phyloP scores from a whole-genome alignment of 2,113 vertebrate species.

The Excalfactoria chinensis region DNA sequence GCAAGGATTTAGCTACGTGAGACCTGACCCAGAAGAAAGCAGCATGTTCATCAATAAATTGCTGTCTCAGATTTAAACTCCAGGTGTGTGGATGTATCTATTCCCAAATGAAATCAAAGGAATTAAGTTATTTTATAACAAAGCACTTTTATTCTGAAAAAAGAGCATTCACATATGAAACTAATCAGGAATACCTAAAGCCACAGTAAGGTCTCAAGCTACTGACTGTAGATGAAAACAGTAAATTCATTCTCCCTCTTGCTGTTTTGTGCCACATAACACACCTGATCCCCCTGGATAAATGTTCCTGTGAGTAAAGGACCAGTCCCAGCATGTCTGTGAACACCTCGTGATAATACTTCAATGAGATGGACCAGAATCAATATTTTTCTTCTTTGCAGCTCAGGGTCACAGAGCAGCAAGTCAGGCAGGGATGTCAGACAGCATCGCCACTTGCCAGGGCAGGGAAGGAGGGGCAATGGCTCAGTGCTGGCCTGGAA shows the following conservation, averaged over 20 bases:
- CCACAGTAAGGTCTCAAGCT: conserved; percentile 30
- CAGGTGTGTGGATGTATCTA: conserved; percentile 41
- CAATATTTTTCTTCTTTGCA: conserved; percentile 44
- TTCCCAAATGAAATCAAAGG: conserved; percentile 31
- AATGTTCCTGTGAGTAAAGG: neutral
- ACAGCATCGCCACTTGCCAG: rapidly evolving
- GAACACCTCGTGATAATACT: conserved; percentile 27
- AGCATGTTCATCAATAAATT: neutral
- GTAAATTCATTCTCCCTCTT: conserved; percentile 27
- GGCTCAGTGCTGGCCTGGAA: conserved; percentile 1
- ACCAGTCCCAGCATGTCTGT: conserved; percentile 15
- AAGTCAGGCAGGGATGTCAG: neutral
- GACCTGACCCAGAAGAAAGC: neutral
- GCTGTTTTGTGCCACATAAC: conserved; percentile 14
- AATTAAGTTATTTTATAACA: conserved; percentile 33
- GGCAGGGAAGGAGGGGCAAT: neutral
- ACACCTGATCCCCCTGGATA: conserved; percentile 1
- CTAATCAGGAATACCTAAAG: conserved; percentile 52
- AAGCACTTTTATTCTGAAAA: conserved; percentile 55
- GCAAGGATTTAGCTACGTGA: neutral
- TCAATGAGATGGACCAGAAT: conserved; percentile 20
- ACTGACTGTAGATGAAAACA: conserved; percentile 38
- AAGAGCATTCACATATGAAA: conserved; percentile 44
- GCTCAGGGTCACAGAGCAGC: neutral
- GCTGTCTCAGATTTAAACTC: neutral